phyloP scores from a whole-genome alignment of 2,113 vertebrate genomes.

The Otus sunia region DNA sequence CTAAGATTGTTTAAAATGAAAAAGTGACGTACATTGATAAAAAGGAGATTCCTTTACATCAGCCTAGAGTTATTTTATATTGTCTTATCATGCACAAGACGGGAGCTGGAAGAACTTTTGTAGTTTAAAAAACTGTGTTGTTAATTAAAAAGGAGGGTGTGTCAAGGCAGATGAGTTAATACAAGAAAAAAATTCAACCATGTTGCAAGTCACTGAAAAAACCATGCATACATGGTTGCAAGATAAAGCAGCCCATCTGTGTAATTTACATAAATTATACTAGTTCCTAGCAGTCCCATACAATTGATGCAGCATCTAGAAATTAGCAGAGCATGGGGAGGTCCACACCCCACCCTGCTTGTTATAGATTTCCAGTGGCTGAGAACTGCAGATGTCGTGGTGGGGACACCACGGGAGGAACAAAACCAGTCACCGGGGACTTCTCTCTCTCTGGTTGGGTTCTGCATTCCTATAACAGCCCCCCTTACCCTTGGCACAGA shows the following conservation, averaged over 20 bases:
- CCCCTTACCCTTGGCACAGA: background rate
- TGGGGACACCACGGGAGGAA: background rate
- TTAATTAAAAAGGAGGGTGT: conserved; percentile 56
- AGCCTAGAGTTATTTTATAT: background rate
- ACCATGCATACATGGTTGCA: conserved; percentile 54
- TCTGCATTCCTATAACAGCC: background rate
- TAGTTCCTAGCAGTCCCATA: conserved; percentile 56
- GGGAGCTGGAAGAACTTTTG: conserved; percentile 8
- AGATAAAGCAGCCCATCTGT: conserved; percentile 70
- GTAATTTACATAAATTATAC: conserved; percentile 70
- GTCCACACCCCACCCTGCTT: background rate
- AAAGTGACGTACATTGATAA: background rate
- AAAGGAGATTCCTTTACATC: background rate
- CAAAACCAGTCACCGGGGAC: background rate
- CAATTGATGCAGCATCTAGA: conserved; percentile 41
- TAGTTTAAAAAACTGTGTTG: conserved; percentile 29
- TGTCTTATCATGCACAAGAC: background rate
- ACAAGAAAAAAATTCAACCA: conserved; percentile 45
- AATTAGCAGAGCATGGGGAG: conserved; percentile 24
- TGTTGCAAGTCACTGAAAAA: conserved; percentile 64
- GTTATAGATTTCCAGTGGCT: background rate
- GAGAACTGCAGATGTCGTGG: background rate
- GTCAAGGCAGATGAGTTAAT: conserved; percentile 64
- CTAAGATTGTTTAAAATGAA: background rate
- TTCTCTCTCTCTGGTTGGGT: background rate